phyloP scores from a whole-genome alignment of 2,113 vertebrate species.

The Trichechus manatus region DNA sequence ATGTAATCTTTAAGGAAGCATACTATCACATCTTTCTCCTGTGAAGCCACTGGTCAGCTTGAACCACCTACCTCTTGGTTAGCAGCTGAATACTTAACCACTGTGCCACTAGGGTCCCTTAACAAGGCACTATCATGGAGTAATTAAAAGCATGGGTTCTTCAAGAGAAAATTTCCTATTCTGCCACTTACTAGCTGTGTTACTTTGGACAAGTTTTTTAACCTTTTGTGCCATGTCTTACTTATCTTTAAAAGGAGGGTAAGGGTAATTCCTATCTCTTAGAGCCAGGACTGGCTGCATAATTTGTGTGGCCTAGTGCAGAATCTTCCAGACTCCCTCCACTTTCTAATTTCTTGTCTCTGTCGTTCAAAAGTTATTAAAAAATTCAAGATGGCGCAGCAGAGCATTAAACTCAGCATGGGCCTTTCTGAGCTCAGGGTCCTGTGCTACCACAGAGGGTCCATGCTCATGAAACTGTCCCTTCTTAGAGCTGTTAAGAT shows the following conservation, averaged over 20 bases:
- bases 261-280: not conserved
- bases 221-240: not conserved
- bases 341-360: no score
- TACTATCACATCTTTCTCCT: not conserved
- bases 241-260: not conserved
- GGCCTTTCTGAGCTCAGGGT: not conserved
- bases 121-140: not conserved
- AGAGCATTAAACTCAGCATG: not conserved
- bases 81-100: not conserved
- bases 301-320: not conserved
- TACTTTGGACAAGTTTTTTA: not conserved
- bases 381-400: not conserved
- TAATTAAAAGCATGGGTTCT: not conserved
- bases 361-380: no score
- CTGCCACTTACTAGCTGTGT: not conserved
- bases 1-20: not conserved
- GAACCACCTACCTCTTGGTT: not conserved
- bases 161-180: not conserved
- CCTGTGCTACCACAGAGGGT: no score
- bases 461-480: not conserved
- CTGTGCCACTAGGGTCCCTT: not conserved
- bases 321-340: not conserved
- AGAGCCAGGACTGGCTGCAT: not conserved
- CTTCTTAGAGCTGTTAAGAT: not conserved
- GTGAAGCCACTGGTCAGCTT: not conserved